phyloP scores from a whole-genome alignment of 2,888 invertebrate genomes.

The Eupelmus urozonus region DNA sequence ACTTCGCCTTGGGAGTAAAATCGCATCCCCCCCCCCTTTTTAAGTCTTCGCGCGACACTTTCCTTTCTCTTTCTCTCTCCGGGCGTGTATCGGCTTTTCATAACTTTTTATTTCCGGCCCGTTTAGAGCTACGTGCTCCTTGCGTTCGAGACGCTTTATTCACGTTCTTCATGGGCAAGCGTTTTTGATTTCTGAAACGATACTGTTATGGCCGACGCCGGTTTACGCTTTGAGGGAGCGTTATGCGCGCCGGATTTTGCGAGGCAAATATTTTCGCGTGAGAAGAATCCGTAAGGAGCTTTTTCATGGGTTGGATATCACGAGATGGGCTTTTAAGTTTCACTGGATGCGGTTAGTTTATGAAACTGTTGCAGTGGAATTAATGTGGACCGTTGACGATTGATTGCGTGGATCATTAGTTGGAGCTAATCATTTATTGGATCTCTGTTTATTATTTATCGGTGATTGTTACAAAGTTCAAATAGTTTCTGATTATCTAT shows the following conservation, averaged over 20 bases:
- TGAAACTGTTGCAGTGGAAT: no score
- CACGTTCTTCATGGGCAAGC: not conserved
- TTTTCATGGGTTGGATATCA: no score
- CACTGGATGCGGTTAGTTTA: no score
- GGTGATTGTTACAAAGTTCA: no score
- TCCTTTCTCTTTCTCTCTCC: not conserved
- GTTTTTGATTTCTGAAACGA: constrained; percentile 18
- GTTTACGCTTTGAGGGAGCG: not conserved
- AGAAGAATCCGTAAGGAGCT: not conserved
- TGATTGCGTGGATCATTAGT: no score
- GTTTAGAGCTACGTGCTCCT: constrained; percentile 13
- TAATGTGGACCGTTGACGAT: no score
- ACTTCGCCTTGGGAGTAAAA: no score
- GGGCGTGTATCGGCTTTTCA: constrained; percentile 43
- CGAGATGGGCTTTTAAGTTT: no score
- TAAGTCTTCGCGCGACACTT: not conserved
- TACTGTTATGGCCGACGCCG: not conserved
- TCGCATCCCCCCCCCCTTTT: not conserved
- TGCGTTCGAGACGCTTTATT: not conserved
- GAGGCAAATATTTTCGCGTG: no score
- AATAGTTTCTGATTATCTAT: no score
- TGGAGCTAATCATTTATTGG: not conserved
- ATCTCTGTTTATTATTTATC: no score
- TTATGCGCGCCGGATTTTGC: no score
- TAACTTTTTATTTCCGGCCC: constrained; percentile 39